phyloP scores from a whole-genome alignment of 2,797 vertebrate genomes.

The Catharus ustulatus region DNA sequence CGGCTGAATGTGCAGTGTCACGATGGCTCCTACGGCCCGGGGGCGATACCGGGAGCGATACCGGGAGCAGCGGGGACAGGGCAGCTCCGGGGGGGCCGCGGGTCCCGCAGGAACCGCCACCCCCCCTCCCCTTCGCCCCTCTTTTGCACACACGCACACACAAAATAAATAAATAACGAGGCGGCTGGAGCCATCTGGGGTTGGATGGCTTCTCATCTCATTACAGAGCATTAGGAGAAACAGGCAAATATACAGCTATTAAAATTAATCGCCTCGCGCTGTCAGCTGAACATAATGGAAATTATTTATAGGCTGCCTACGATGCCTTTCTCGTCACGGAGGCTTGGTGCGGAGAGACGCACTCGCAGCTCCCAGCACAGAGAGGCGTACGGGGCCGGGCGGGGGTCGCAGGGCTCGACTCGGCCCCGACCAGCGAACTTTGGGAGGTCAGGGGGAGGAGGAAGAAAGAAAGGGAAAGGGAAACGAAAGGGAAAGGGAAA shows the following conservation, averaged over 20 bases:
- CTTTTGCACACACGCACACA: slow-evolving; percentile 42
- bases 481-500: background rate
- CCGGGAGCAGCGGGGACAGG: background rate
- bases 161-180: slow-evolving; percentile 73
- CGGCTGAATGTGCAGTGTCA: slow-evolving; percentile 58
- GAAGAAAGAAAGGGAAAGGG: background rate
- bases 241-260: slow-evolving; percentile 85
- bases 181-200: slow-evolving; percentile 73
- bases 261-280: slow-evolving; percentile 85
- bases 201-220: slow-evolving; percentile 79
- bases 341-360: slow-evolving; percentile 57
- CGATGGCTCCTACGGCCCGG: slow-evolving; percentile 58
- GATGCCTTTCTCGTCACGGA: slow-evolving; percentile 78
- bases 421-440: background rate
- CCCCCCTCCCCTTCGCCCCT: background rate
- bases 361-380: background rate
- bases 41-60: background rate
- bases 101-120: background rate
- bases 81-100: background rate
- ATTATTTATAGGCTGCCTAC: slow-evolving; percentile 84
- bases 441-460: background rate
- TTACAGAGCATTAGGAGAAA: slow-evolving; percentile 82
- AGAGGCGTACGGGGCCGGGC: background rate
- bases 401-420: background rate
- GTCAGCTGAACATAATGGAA: slow-evolving; percentile 84